Evolutionary conservation across 1,140 invertebrate species (phyloP), one percentile per base, ranked within the genome.

Genomic region (Solenopsis invicta): DNA sequence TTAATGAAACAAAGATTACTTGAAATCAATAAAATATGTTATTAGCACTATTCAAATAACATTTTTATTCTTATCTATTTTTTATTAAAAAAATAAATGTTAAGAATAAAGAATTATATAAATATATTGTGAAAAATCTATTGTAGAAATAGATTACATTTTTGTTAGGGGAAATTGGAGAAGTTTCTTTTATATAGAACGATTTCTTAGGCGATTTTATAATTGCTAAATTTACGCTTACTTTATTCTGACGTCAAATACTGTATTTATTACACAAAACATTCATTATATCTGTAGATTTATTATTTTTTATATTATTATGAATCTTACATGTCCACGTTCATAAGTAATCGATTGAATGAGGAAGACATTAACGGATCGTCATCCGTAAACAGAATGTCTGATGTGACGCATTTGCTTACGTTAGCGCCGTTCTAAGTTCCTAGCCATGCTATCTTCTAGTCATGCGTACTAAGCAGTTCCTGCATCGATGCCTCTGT

Each of bases 381-480:
- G 48, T 67, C 29, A 82, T 82, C 37, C 69, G n/a, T 75, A 84
- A 75, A 45, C 24, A 29, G 67, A 80, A 80, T 80, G 67, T 69
- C 69, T 74, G 21, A 84, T 84, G 37, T 16, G 29, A 2, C 0
- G 4, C 50, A 18, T 18, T n/a, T 41, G 13, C 10, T 66, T 21
- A 81, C 37, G 34, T n/a, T 37, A 6, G 9, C 45, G 48, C 13
- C 37, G 24, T 45, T 59, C 29, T 45, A 41, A 41, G n/a, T 18
- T 21, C 18, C n/a, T 41, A 52, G 16, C 37, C 69, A 24, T 50
- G 3, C n/a, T 16, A 66, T 69, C 45, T 67, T 80, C n/a, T n/a
- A n/a, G n/a, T n/a, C n/a, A 24, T 41, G 3, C n/a, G 16, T 29
- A 16, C 13, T 16, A 6, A 52, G 34, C 62, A 67, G 13, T 69